Evolutionary conservation across 2,888 invertebrate genomes (phyloP), one percentile per base, ranked within the genome.

Genomic region (Drosophila austrosaltans): DNA sequence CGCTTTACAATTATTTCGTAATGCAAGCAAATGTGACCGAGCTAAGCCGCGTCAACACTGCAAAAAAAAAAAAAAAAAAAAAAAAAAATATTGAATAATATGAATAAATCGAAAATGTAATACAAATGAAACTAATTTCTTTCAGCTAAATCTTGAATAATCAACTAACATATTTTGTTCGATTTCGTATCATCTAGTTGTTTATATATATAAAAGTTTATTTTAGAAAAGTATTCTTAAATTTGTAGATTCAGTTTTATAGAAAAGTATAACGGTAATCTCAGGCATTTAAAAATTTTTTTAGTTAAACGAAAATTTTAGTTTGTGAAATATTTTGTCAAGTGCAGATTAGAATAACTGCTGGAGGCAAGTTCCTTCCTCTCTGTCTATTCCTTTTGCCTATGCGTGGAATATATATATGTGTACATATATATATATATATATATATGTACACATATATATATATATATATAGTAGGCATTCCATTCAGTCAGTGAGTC

Each of bases 1-100:
- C 87, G 85, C 84, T 80, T 85, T 78, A 86, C 87, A 88, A 86
- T 86, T 86, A 86, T 88, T 86, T 88, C 79, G 85, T 88, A 86
- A 88, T 86, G 82, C 84, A 78, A 78, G 88, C 83, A 83, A 83
- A 83, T 87, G 87, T 81, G 83, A 82, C 78, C 83, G 78, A 77
- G 69, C 73, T 65, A 56, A 83, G 83, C 66, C 65, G 64, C 53
- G 66, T 64, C 66, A 58, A 57, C 57, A 57, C 57, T 57, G 57
- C 2, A 20, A 57, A 32, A 20, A 36, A 57, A 39, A 57, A 36
- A 8, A 36, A 8, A 8, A 7, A 36, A 20, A 36, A 57, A 39
- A 57, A n/a, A n/a, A n/a, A 36, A 8, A 36, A 8, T 2, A 7
- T 8, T 36, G 7, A 32, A 4, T 28, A 28, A 30, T 30, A 22